Percentiles rank a stretch among this genome's conserved stretches.
Conservation (phyloP, 2,113 vertebrate genomes). For the Carassius gibelio region DNA sequence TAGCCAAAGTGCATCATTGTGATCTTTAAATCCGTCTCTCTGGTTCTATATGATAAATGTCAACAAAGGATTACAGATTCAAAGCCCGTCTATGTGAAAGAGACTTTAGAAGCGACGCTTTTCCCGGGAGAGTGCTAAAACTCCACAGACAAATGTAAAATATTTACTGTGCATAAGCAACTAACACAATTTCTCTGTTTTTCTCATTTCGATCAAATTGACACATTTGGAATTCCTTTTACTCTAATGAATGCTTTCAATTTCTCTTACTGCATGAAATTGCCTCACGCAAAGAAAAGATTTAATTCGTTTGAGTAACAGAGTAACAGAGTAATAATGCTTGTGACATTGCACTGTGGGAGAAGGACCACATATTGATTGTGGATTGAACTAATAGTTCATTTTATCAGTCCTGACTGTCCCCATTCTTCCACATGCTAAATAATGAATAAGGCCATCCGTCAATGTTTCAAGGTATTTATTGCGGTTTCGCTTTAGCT, state of each 20-base stretch:
- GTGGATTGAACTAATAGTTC: constrained; percentile 66
- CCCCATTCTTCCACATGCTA: constrained; percentile 61
- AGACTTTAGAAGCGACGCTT: constrained; percentile 79
- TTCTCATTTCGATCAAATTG: constrained; percentile 91
- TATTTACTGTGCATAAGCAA: constrained; percentile 91
- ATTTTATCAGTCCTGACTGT: constrained; percentile 63
- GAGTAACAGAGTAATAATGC: constrained; percentile 32
- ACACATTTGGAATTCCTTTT: constrained; percentile 82
- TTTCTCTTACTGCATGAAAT: constrained; percentile 82
- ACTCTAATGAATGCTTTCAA: constrained; percentile 87
- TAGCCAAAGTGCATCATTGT: constrained; percentile 61
- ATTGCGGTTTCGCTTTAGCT: constrained; percentile 57
- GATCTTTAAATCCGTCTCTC: constrained; percentile 69
- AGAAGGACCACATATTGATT: constrained; percentile 60
- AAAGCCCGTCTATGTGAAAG: constrained; percentile 71
- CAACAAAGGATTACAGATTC: constrained; percentile 79
- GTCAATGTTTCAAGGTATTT: constrained; percentile 62
- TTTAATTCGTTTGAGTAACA: constrained; percentile 71
- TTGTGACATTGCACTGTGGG: constrained; percentile 47
- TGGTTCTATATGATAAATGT: constrained; percentile 79
- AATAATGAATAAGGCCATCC: constrained; percentile 67
- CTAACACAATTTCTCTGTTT: constrained; percentile 87
- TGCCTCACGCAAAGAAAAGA: constrained; percentile 77
- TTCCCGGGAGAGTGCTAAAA: constrained; percentile 81
- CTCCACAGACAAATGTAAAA: constrained; percentile 92